A percentile compares a stretch with the other conserved stretches of the same genome.
These are phyloP conservation scores for Hippopotamus amphibius DNA, from an alignment of 2,113 vertebrate genomes.

Conservation along the genomic window DNA sequence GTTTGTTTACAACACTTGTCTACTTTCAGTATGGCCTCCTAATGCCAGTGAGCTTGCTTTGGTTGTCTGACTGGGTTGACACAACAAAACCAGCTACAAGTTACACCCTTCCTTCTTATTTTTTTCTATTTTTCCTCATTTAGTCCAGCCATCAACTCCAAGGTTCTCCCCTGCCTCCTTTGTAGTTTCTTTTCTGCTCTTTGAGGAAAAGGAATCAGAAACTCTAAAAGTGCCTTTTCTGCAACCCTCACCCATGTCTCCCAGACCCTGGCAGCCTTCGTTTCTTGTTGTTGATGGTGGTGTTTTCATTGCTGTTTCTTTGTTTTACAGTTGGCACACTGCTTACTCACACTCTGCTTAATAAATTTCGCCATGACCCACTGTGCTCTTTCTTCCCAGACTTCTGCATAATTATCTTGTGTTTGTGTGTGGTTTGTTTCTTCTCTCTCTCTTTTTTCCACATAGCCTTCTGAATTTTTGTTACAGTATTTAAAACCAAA, in stretches of 20 bases:
- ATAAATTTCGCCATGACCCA: slow-evolving; percentile 68
- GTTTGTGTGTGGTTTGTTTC: slow-evolving; percentile 51
- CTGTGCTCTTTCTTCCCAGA: slow-evolving; percentile 67
- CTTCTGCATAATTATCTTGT: slow-evolving; percentile 62
- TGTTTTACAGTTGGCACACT: slow-evolving; percentile 32
- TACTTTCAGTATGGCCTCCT: background rate
- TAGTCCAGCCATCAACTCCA: background rate
- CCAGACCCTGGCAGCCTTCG: slow-evolving; percentile 32
- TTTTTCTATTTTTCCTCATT: slow-evolving; percentile 5
- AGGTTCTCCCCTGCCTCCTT: background rate
- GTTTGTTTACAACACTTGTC: background rate
- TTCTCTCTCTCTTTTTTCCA: slow-evolving; percentile 41
- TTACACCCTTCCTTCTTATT: background rate
- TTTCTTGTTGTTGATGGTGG: background rate
- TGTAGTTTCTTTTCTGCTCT: slow-evolving; percentile 38
- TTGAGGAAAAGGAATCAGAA: slow-evolving; percentile 50
- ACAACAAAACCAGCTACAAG: background rate
- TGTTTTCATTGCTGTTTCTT: slow-evolving; percentile 46
- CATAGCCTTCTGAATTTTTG: slow-evolving; percentile 59
- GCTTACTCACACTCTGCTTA: slow-evolving; percentile 62
- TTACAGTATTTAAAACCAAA: slow-evolving; percentile 61
- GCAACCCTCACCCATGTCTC: background rate
- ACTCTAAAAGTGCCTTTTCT: slow-evolving; percentile 13
- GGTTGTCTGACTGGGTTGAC: background rate
- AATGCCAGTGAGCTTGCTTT: slow-evolving; percentile 6